These are phyloP conservation scores for Chrysogorgia sp. DNA, from an alignment of 92 coral and sea anemone genomes.

Conservation along the genomic window DNA sequence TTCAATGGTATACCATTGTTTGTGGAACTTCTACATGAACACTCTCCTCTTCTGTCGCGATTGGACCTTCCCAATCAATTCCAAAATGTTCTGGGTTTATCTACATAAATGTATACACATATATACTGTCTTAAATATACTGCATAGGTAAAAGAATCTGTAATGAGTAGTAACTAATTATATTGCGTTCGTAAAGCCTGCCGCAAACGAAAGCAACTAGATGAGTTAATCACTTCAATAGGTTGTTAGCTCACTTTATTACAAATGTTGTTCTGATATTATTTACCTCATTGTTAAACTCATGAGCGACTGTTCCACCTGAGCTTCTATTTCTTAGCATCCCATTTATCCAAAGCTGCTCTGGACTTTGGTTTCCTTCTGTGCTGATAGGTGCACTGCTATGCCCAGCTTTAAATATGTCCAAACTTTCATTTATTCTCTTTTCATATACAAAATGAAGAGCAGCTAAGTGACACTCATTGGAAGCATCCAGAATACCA, in stretches of 20 bases:
- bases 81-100: not conserved
- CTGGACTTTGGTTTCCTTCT: slow-evolving; percentile 30
- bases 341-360: slow-evolving; percentile 33
- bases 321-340: slow-evolving; percentile 26
- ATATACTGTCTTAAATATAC: not conserved
- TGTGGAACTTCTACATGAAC: slow-evolving; percentile 3
- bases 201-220: too few species aligned
- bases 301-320: slow-evolving; percentile 6
- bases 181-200: too few species aligned
- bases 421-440: slow-evolving; percentile 16
- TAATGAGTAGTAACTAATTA: too few species aligned
- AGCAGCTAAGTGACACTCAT: slow-evolving; percentile 36
- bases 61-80: slow-evolving; percentile 13
- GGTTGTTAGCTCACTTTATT: too few species aligned
- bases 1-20: not conserved
- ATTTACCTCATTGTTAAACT: slow-evolving; percentile 11
- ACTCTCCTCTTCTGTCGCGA: not conserved
- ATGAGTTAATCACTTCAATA: too few species aligned
- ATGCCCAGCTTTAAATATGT: not conserved
- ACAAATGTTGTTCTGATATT: not conserved
- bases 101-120: not conserved
- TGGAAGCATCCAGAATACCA: slow-evolving; percentile 47
- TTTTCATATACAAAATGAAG: slow-evolving; percentile 7
- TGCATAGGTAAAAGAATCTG: too few species aligned
- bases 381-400: slow-evolving; percentile 6